Evolutionary conservation across 2,113 vertebrate species (phyloP), one percentile per base, ranked within the genome.

Genomic region (Sinosuthora webbiana): DNA sequence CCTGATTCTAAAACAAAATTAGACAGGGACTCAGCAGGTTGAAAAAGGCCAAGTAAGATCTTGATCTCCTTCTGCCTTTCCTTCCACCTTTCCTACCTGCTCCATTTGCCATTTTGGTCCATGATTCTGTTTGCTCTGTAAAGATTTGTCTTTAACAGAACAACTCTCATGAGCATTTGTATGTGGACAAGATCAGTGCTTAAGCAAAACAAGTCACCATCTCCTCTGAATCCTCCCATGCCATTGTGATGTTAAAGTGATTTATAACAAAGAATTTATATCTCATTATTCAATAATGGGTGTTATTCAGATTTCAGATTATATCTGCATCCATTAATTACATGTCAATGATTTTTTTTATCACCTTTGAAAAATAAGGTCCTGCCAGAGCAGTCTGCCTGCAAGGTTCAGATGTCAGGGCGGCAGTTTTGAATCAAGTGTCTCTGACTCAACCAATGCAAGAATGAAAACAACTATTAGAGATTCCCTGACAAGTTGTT

Each of bases 281-380:
- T 39, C 55, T 94, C 55, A 86, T 88, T 93, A 90, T 92, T 95
- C 84, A 91, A 70, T 93, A 91, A 89, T 37, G 42, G 25, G 25
- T 89, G 91, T 79, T 24, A 12, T 86, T 95, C 85, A 47, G 82
- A 88, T 87, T 93, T 95, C 78, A 79, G n/a, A 77, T 88, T 91
- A 59, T 86, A 55, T 79, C 70, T 93, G 62, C 50, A 55, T 91
- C 82, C 9, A 1, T 83, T 95, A 95, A 95, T 95, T 95, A 91
- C 49, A 77, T 17, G 55, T 67, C 70, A 85, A 67, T 0, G 6
- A 71, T 53, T 47, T 65, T 45, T 45, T 59, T 44, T 10, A 20
- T 15, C 33, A 82, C 33, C 39, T 87, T 75, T 91, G 44, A 70
- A 91, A 95, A 94, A 86, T 75, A 90, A 86, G 55, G 60, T 71